Conservation (phyloP, 2,113 vertebrate genomes). For the Cynopterus brachyotis region DNA sequence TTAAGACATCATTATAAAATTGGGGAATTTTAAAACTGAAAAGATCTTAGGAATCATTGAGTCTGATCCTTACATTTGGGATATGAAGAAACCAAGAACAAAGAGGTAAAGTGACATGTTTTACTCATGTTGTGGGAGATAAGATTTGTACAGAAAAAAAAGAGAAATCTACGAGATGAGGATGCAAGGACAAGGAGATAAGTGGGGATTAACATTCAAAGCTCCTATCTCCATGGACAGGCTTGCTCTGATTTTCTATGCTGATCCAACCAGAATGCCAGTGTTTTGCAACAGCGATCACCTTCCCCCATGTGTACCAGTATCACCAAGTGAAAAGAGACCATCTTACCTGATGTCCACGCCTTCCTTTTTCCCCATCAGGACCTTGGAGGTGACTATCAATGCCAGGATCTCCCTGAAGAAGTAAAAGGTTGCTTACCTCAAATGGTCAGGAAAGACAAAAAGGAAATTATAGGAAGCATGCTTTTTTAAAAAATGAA, state of each 20-base stretch:
- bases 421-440: conserved; percentile 27
- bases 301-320: neutral
- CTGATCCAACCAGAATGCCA: neutral
- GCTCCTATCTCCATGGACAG: neutral
- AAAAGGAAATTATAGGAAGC: neutral
- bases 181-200: neutral
- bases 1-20: neutral
- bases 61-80: neutral
- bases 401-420: conserved; percentile 86
- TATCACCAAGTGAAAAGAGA: neutral
- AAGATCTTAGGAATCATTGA: neutral
- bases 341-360: conserved; percentile 83
- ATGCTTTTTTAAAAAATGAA: neutral
- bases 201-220: neutral
- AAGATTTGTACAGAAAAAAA: neutral
- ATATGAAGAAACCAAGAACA: neutral
- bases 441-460: neutral
- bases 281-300: neutral
- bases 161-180: neutral
- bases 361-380: conserved; percentile 86
- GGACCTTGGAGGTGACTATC: conserved; percentile 80
- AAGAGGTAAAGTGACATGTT: neutral
- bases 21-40: neutral
- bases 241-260: neutral
- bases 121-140: neutral